These are phyloP conservation scores for Samia ricini DNA, from an alignment of 1,140 invertebrate genomes.

Conservation along the genomic window DNA sequence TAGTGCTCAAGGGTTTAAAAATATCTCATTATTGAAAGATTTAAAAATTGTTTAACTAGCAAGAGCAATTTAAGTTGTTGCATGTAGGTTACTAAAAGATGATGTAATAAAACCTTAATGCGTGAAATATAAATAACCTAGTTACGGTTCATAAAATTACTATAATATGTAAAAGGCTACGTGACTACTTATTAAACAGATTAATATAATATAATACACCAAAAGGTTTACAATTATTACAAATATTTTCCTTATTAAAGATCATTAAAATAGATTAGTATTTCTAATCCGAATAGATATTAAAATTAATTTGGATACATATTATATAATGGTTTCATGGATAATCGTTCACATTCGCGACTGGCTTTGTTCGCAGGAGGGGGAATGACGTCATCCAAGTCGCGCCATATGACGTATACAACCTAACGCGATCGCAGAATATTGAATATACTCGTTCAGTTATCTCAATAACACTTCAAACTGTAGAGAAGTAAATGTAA, in stretches of 20 bases:
- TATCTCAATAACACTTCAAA: not conserved
- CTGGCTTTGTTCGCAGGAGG: not conserved
- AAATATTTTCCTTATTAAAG: not conserved
- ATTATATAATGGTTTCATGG: not conserved
- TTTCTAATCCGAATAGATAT: not conserved
- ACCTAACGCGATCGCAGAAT: conserved; percentile 2
- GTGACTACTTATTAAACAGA: no score
- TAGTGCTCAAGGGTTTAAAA: no score
- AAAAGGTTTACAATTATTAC: no score
- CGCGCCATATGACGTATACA: conserved; percentile 38
- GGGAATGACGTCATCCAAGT: conserved; percentile 53
- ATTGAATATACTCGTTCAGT: not conserved
- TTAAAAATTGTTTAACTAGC: no score
- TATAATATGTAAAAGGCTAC: not conserved
- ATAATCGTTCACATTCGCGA: not conserved
- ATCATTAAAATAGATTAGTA: not conserved
- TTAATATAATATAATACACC: no score
- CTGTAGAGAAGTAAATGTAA: not conserved
- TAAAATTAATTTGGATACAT: not conserved
- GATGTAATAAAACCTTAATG: conserved; percentile 5
- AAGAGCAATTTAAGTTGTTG: no score
- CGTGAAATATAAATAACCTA: not conserved
- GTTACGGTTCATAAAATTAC: not conserved
- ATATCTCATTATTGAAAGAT: no score
- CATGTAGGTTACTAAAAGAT: no score